Evolutionary conservation across 2,888 invertebrate species (phyloP).

Genomic region (Eupithecia abbreviata): DNA sequence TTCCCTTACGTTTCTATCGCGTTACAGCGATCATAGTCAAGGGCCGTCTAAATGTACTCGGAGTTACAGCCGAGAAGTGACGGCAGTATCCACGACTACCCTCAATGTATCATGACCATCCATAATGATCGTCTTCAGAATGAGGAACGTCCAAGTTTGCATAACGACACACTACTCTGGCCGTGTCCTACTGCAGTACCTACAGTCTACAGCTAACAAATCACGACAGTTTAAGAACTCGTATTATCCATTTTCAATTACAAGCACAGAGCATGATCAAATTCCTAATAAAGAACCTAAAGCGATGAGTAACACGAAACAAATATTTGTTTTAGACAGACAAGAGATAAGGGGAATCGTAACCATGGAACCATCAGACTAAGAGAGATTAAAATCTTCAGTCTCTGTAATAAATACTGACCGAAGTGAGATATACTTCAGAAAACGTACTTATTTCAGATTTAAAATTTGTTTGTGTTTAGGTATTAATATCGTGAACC

Average conservation of each 20-base stretch:
- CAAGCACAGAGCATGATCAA: background rate
- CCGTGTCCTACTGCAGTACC: too few species aligned
- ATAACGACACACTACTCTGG: too few species aligned
- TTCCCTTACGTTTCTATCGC: too few species aligned
- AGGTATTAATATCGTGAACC: background rate
- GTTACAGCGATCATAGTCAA: too few species aligned
- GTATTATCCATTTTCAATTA: background rate
- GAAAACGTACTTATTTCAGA: background rate
- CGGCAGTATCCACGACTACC: too few species aligned
- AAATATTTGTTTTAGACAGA: conserved; percentile 60
- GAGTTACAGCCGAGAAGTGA: too few species aligned
- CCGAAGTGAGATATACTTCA: background rate
- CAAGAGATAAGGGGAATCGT: conserved; percentile 62
- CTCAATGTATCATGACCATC: too few species aligned
- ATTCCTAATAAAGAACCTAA: background rate
- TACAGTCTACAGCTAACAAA: too few species aligned
- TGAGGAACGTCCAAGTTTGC: too few species aligned
- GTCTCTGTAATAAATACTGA: background rate
- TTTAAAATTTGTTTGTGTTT: background rate
- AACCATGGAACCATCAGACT: conserved; percentile 57
- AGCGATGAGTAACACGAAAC: conserved; percentile 39
- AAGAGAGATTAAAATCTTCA: conserved; percentile 57
- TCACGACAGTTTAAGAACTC: too few species aligned
- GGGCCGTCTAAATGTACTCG: too few species aligned
- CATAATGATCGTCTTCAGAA: too few species aligned